phyloP scores from a whole-genome alignment of 2,797 vertebrate genomes.

The Ceryle rudis region DNA sequence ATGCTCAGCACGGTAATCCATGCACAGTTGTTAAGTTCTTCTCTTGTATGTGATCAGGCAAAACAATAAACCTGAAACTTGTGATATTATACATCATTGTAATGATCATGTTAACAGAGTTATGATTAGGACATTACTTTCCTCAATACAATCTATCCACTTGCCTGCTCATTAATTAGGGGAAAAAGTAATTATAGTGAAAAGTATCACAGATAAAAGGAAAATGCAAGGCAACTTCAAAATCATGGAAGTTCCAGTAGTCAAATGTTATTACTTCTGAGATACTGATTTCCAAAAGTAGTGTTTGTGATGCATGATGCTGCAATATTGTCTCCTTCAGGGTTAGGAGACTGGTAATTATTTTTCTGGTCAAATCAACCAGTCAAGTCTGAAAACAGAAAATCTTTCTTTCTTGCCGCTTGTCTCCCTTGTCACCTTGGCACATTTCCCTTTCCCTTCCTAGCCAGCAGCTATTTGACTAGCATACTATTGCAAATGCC shows the following conservation, averaged over 20 bases:
- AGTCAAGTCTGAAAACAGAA: neutral
- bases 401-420: neutral
- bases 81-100: neutral
- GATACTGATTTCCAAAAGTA: neutral
- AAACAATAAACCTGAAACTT: neutral
- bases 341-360: neutral
- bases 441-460: neutral
- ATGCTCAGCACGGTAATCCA: neutral
- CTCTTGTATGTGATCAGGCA: neutral
- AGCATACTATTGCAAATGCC: neutral
- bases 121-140: neutral
- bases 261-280: neutral
- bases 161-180: neutral
- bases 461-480: neutral
- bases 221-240: neutral
- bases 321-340: neutral
- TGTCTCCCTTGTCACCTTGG: neutral
- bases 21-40: neutral
- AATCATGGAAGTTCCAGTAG: neutral
- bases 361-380: conserved; percentile 30
- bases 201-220: neutral
- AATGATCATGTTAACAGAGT: neutral
- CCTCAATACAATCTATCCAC: neutral
- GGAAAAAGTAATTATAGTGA: neutral
- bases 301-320: neutral